Evolutionary conservation across 53 echinoderm and acorn worm genomes (phyloP), one percentile per base, ranked within the genome.

Genomic region (Luidia sarsii): DNA sequence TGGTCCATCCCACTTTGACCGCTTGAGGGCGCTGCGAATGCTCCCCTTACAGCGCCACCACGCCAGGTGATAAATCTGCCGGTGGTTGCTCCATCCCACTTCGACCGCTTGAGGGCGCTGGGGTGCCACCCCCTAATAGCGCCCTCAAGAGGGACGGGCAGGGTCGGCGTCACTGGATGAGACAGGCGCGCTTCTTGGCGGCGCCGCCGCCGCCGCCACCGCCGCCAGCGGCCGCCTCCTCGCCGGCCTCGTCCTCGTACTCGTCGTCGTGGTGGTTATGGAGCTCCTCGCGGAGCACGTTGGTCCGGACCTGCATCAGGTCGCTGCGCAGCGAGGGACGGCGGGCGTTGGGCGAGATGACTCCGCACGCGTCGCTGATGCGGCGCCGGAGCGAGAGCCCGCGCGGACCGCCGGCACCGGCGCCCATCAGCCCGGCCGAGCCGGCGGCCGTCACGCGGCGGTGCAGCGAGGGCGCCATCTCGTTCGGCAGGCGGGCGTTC

Each of bases 321-420:
- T 95, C 95, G 85, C 95, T 95, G 81, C 95, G 92, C 57, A 95
- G 70, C 77, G 92, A 92, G 34, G 95, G 95, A 54, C 95, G 82
- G 15, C 95, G 68, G 5, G 92, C 92, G 67, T 92, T 89, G 14
- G 92, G 90, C 19, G 95, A 87, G 48, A 95, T 82, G 27, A 95
- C 87, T 7, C 95, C 95, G 57, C 92, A 95, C 18, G 95, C 95
- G 70, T 95, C 95, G 33, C 92, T 95, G 39, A 92, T 87, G 63
- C 92, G 89, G 75, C 89, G 83, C 39, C 95, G 87, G 24, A 95
- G 87, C 15, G 86, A 83, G 19, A 91, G 62, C 23, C 90, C 90
- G 4, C 91, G 80, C 15, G 86, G 82, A 27, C 82, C 81, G 56
- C 86, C 89, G 7, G 68, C 68, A 33, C 83, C 82, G 7, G 68